A percentile compares a stretch with the other conserved stretches of the same genome.
Conservation (phyloP, 2,888 invertebrate species). For the Tholera decimalis region DNA sequence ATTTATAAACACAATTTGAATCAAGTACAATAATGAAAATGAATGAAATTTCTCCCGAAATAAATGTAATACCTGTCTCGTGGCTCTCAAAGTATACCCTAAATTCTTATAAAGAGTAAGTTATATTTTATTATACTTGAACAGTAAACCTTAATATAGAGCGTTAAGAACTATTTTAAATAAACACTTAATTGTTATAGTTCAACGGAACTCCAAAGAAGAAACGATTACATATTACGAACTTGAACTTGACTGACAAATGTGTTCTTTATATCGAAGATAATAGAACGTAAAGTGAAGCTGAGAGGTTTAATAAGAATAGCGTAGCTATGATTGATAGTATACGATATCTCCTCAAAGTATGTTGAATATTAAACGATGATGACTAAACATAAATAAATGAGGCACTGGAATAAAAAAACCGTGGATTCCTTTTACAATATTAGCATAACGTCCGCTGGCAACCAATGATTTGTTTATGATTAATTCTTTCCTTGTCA, state of each 20-base stretch:
- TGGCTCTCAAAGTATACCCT: conserved; percentile 8
- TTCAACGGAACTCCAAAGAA: conserved; percentile 34
- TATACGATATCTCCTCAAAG: conserved; percentile 80
- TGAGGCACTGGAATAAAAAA: conserved; percentile 79
- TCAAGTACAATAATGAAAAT: conserved; percentile 67
- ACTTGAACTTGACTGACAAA: conserved; percentile 70
- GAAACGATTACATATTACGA: conserved; percentile 62
- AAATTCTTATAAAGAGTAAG: conserved; percentile 15
- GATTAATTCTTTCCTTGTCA: conserved; percentile 84
- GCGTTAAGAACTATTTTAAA: conserved; percentile 25
- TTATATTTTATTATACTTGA: background rate
- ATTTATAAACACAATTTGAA: conserved; percentile 67
- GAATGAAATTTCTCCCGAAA: conserved; percentile 61
- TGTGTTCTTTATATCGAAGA: conserved; percentile 61
- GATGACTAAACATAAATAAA: conserved; percentile 88
- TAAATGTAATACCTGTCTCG: conserved; percentile 51
- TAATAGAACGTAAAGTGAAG: conserved; percentile 65
- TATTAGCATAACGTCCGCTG: conserved; percentile 77
- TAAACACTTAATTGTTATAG: conserved; percentile 4
- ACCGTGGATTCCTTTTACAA: conserved; percentile 64
- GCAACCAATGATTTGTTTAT: conserved; percentile 75
- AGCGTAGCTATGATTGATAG: conserved; percentile 83
- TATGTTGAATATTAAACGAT: conserved; percentile 84
- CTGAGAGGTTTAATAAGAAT: conserved; percentile 51
- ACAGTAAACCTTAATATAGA: conserved; percentile 27